Evolutionary conservation across 2,113 vertebrate genomes (phyloP).

Genomic region (Corythaixoides concolor): DNA sequence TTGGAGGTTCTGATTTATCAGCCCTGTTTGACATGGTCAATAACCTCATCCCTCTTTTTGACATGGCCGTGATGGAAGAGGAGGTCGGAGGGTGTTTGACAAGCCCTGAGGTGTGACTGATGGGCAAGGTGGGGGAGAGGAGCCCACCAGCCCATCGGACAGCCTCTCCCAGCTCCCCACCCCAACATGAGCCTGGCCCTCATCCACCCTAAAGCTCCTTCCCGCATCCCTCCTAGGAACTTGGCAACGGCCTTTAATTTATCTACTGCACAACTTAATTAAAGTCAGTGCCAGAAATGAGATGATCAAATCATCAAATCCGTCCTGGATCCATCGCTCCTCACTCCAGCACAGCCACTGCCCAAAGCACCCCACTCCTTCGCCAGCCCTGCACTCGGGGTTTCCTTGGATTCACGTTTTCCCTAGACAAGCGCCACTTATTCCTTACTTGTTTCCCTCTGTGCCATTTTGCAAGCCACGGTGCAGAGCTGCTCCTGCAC

Average conservation of each 20-base stretch:
- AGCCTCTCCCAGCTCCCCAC: rapidly evolving
- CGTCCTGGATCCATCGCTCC: neutral
- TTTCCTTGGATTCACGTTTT: neutral
- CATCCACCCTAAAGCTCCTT: neutral
- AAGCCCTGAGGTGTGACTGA: neutral
- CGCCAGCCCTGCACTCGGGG: neutral
- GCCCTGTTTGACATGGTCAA: neutral
- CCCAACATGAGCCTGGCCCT: neutral
- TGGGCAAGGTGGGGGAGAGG: neutral
- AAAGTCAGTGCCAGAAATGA: neutral
- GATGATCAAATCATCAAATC: neutral
- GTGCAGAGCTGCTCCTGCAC: neutral
- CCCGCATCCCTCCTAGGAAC: neutral
- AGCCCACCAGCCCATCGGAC: neutral
- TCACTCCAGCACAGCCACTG: neutral
- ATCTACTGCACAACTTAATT: constrained; percentile 56
- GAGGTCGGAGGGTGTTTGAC: neutral
- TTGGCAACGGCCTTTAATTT: neutral
- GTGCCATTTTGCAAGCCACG: too few relatives aligned
- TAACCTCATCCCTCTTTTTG: neutral
- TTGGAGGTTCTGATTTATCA: neutral
- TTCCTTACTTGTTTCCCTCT: neutral
- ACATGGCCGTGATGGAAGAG: neutral
- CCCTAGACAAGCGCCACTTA: neutral
- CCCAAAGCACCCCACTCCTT: neutral